Conservation (phyloP, 2,888 invertebrate species). For the Chrysomela aeneicollis region DNA sequence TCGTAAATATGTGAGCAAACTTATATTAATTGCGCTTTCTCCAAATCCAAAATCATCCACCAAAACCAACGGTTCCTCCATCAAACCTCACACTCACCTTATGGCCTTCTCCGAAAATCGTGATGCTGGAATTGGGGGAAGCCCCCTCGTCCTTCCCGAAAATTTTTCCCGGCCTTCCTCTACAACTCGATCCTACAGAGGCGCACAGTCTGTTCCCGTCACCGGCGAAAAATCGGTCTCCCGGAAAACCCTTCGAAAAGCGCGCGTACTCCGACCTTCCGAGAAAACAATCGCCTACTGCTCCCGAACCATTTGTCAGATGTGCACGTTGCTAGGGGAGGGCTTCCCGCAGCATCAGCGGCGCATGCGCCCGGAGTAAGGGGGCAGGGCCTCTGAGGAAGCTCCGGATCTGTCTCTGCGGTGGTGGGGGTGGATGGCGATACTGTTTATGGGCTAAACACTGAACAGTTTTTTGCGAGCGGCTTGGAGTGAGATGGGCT, state of each 20-base stretch:
- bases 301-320: conserved; percentile 44
- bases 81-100: conserved; percentile 52
- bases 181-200: conserved; percentile 8
- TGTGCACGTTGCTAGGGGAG: conserved; percentile 59
- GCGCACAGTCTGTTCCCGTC: background rate
- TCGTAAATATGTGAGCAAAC: no score
- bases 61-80: background rate
- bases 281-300: conserved; percentile 41
- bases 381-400: no score
- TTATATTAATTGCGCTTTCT: no score
- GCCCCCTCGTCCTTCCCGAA: conserved; percentile 43
- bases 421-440: conserved; percentile 56
- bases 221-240: background rate
- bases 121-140: conserved; percentile 59
- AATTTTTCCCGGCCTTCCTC: conserved; percentile 9
- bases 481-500: conserved; percentile 57
- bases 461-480: conserved; percentile 60
- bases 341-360: conserved; percentile 46
- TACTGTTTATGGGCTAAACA: conserved; percentile 61
- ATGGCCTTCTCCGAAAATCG: conserved; percentile 62
- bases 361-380: conserved; percentile 42
- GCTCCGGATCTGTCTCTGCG: no score
- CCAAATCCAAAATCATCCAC: background rate
- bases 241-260: conserved; percentile 13
- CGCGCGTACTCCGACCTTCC: conserved; percentile 35